Percentiles rank a stretch among this genome's conserved stretches.
Conservation (phyloP, 30 jellyfish, hydroid and myxozoan genomes). For the Pseudorhiza aurosa region DNA sequence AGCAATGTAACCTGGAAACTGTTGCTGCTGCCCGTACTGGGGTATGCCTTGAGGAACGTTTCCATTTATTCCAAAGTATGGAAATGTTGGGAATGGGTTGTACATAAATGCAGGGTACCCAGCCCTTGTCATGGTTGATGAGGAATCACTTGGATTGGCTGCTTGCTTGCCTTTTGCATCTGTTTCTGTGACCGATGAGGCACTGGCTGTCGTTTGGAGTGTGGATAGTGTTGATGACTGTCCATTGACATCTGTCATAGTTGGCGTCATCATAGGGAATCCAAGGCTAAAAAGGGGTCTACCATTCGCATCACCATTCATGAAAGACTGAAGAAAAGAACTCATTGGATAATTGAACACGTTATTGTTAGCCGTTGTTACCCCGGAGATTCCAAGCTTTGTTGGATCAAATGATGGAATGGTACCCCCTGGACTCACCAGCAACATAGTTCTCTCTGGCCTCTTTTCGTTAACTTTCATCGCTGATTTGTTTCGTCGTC, state of each 20-base stretch:
- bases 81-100: constrained; percentile 84
- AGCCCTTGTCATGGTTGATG: constrained; percentile 33
- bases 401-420: constrained; percentile 80
- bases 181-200: constrained; percentile 11
- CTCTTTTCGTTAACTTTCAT: constrained; percentile 70
- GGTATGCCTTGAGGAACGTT: constrained; percentile 62
- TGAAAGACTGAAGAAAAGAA: constrained; percentile 82
- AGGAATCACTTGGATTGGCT: constrained; percentile 1
- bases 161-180: constrained; percentile 16
- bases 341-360: constrained; percentile 84
- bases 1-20: constrained; percentile 55
- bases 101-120: constrained; percentile 87
- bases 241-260: constrained; percentile 38
- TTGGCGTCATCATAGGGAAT: constrained; percentile 53
- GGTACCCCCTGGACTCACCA: constrained; percentile 84
- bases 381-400: constrained; percentile 71
- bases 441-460: constrained; percentile 62
- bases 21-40: constrained; percentile 51
- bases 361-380: constrained; percentile 62
- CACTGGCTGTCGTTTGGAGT: constrained; percentile 2
- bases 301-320: constrained; percentile 77
- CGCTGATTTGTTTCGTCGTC: constrained; percentile 72
- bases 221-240: constrained; percentile 23
- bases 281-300: constrained; percentile 65
- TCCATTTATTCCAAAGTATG: constrained; percentile 79